A percentile compares a stretch with the other conserved stretches of the same genome.
Evolutionary conservation across 2,113 vertebrate genomes (phyloP).

Genomic region (Nesogale talazaci): DNA sequence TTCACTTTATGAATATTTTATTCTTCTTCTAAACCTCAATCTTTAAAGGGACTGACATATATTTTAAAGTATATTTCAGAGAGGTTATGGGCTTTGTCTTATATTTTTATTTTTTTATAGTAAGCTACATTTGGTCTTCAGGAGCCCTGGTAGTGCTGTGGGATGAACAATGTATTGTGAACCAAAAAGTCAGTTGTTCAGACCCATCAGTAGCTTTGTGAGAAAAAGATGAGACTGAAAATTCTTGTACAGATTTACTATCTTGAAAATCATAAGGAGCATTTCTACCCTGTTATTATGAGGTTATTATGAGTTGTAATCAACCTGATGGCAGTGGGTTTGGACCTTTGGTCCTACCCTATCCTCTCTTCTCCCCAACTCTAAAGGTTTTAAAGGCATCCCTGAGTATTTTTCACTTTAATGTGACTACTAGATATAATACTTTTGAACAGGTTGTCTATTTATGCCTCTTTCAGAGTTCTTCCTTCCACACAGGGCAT

Average conservation of each 20-base stretch:
- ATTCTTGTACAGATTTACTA: too few relatives aligned
- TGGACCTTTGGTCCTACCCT: not conserved
- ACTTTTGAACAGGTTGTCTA: not conserved
- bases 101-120: constrained; percentile 48
- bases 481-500: not conserved
- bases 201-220: too few relatives aligned
- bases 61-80: constrained; percentile 70
- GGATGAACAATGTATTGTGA: too few relatives aligned
- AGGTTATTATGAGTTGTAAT: too few relatives aligned
- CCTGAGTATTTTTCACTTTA: not conserved
- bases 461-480: not conserved
- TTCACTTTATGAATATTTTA: constrained; percentile 75
- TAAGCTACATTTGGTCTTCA: not conserved
- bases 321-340: too few relatives aligned
- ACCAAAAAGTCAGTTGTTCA: too few relatives aligned
- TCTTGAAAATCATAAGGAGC: too few relatives aligned
- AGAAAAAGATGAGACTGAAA: too few relatives aligned
- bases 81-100: constrained; percentile 52
- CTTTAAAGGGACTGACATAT: constrained; percentile 65
- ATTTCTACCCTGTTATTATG: too few relatives aligned
- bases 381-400: not conserved
- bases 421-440: not conserved
- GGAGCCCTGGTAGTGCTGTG: too few relatives aligned
- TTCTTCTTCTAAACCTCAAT: constrained; percentile 73
- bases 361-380: not conserved